Conservation (phyloP, 2,888 invertebrate species). For the Orthosia gothica region DNA sequence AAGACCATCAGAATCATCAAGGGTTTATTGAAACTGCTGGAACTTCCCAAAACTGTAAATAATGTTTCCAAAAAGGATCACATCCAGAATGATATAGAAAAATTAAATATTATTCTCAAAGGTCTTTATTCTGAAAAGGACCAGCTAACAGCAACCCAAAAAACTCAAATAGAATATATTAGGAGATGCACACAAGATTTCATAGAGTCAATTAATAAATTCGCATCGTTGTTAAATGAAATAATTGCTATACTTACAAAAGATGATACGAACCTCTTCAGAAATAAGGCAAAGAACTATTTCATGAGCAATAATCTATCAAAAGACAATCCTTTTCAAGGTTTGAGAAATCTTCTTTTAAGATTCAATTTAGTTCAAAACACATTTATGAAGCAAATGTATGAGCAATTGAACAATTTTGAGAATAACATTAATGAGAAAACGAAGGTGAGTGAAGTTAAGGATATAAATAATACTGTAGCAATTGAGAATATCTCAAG, state of each 20-base stretch:
- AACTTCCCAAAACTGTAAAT: conserved; percentile 60
- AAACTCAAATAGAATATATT: conserved; percentile 77
- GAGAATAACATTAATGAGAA: conserved; percentile 61
- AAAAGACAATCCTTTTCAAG: conserved; percentile 68
- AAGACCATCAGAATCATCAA: conserved; percentile 80
- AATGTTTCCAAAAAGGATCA: conserved; percentile 36
- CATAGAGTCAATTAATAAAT: conserved; percentile 78
- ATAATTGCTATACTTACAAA: conserved; percentile 75
- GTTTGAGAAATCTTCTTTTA: conserved; percentile 74
- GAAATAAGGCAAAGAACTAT: conserved; percentile 11
- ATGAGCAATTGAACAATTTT: conserved; percentile 72
- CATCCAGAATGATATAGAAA: conserved; percentile 72
- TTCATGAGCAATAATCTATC: conserved; percentile 25
- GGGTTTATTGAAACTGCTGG: conserved; percentile 75
- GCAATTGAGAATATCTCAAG: conserved; percentile 76
- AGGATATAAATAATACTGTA: conserved; percentile 59
- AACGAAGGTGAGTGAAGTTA: conserved; percentile 53
- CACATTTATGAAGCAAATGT: conserved; percentile 80
- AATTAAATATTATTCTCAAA: conserved; percentile 77
- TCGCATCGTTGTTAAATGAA: conserved; percentile 79
- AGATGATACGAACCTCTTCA: conserved; percentile 49
- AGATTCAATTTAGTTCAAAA: conserved; percentile 82
- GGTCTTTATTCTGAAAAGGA: conserved; percentile 60
- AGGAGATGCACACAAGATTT: conserved; percentile 80
- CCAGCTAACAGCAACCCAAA: conserved; percentile 71